A percentile compares a stretch with the other conserved stretches of the same genome.
Conservation (phyloP, 2,113 vertebrate genomes). For the Alectura lathami region DNA sequence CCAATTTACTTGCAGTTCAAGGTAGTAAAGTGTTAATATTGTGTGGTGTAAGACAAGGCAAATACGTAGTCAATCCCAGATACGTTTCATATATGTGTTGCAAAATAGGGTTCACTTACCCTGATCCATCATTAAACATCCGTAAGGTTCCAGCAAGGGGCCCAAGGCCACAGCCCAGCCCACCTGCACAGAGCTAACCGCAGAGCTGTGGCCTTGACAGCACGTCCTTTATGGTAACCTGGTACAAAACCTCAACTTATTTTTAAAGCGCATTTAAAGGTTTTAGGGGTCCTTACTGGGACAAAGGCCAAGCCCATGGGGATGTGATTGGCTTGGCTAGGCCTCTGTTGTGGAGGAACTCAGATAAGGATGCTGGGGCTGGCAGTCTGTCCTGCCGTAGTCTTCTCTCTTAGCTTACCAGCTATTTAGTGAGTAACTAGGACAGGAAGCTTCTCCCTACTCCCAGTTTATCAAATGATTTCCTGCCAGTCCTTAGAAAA, state of each 20-base stretch:
- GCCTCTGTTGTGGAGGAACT: not conserved
- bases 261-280: not conserved
- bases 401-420: not conserved
- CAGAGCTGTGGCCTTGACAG: not conserved
- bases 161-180: not conserved
- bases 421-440: not conserved
- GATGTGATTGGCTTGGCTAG: not conserved
- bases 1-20: not conserved
- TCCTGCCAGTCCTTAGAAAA: conserved; percentile 78
- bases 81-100: not conserved
- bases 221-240: not conserved
- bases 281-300: not conserved
- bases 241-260: not conserved
- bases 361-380: rapidly evolving
- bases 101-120: not conserved
- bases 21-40: not conserved
- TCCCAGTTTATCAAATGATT: conserved; percentile 74
- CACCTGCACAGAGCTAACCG: not conserved
- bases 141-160: not conserved
- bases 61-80: not conserved
- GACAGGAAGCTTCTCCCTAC: conserved; percentile 63
- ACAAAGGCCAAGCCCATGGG: not conserved
- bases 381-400: not conserved
- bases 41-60: not conserved
- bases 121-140: not conserved